phyloP scores from a whole-genome alignment of 2,888 invertebrate species.

The Emmelina monodactyla region DNA sequence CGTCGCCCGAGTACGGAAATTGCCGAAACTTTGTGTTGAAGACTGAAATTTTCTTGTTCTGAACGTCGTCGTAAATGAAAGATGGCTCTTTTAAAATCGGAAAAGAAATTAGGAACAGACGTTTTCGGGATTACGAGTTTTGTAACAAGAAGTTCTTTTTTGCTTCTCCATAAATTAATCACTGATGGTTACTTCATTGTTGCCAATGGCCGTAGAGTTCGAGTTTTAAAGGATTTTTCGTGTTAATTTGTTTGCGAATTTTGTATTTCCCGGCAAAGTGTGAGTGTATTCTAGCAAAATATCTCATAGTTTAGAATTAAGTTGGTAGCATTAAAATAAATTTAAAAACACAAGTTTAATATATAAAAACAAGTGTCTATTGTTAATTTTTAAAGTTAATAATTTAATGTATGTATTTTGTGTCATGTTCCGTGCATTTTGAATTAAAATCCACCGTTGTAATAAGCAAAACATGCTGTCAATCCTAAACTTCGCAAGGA shows the following conservation, averaged over 20 bases:
- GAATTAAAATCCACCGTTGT: too few relatives aligned
- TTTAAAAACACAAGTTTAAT: too few relatives aligned
- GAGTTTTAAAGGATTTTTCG: background rate
- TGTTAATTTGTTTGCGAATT: background rate
- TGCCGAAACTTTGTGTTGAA: conserved; percentile 62
- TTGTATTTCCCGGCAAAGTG: too few relatives aligned
- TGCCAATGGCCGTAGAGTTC: conserved; percentile 3
- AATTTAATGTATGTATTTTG: too few relatives aligned
- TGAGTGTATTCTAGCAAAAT: too few relatives aligned
- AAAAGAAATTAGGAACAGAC: conserved; percentile 63
- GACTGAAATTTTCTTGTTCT: conserved; percentile 60
- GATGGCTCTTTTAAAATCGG: conserved; percentile 62
- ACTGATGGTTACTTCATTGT: conserved; percentile 7
- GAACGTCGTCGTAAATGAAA: conserved; percentile 63
- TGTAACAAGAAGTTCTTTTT: conserved; percentile 39
- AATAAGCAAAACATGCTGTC: too few relatives aligned
- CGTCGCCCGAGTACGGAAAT: conserved; percentile 54
- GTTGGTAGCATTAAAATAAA: too few relatives aligned
- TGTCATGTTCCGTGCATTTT: too few relatives aligned
- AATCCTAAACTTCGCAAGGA: too few relatives aligned
- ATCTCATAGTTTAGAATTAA: too few relatives aligned
- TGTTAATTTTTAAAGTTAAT: too few relatives aligned
- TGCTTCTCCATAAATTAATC: conserved; percentile 21
- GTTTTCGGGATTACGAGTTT: conserved; percentile 59
- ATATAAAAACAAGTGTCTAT: too few relatives aligned